phyloP scores from a whole-genome alignment of 2,797 vertebrate species.

The Apogon talboti region DNA sequence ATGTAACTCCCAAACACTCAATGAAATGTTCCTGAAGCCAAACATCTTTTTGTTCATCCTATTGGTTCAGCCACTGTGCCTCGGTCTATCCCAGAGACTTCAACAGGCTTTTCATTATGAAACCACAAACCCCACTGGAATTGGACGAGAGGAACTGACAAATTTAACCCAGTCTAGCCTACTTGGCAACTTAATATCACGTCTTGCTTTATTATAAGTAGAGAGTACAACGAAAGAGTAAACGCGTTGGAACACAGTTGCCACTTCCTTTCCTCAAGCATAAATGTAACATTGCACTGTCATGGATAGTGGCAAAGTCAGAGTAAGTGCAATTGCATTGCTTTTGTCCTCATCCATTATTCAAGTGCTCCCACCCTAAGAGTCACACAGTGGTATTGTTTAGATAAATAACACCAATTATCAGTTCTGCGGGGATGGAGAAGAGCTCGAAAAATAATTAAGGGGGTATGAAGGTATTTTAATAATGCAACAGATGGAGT shows the following conservation, averaged over 20 bases:
- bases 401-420: conserved; percentile 86
- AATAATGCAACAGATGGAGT: conserved; percentile 70
- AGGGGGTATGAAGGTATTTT: conserved; percentile 73
- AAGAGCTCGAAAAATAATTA: conserved; percentile 73
- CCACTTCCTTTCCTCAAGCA: conserved; percentile 57
- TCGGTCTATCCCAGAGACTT: conserved; percentile 50
- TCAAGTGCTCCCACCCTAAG: conserved; percentile 68
- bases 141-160: conserved; percentile 67
- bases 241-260: conserved; percentile 60
- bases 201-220: conserved; percentile 65
- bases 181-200: conserved; percentile 71
- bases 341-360: conserved; percentile 85
- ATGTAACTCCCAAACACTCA: conserved; percentile 24
- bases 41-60: conserved; percentile 55
- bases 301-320: conserved; percentile 69
- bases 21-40: conserved; percentile 55
- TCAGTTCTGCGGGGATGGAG: conserved; percentile 70
- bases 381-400: conserved; percentile 76
- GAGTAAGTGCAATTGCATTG: conserved; percentile 76
- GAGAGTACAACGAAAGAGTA: conserved; percentile 54
- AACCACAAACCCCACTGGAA: conserved; percentile 71
- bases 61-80: conserved; percentile 50
- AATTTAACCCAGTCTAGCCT: conserved; percentile 72
- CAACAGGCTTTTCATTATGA: conserved; percentile 73
- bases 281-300: conserved; percentile 57